These are phyloP conservation scores for Cichladusa arquata DNA, from an alignment of 2,113 vertebrate species.

Conservation along the genomic window DNA sequence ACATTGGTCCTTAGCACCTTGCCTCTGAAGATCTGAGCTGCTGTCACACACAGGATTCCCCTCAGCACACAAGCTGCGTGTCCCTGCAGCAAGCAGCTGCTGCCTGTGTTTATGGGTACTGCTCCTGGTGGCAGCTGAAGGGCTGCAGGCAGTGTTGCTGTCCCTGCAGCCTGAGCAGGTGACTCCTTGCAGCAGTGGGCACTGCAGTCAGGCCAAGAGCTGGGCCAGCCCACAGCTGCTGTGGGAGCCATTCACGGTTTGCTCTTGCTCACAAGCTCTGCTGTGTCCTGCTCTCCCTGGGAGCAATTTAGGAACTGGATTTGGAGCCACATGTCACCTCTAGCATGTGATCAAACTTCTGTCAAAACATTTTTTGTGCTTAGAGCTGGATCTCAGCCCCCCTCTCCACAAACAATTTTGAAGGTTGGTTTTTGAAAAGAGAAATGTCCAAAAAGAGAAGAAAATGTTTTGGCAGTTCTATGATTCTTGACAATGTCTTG, in stretches of 20 bases:
- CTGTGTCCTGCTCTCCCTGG: background rate
- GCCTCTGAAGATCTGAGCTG: background rate
- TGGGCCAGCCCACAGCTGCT: background rate
- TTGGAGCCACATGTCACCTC: background rate
- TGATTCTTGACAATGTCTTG: background rate
- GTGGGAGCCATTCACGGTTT: fast-evolving
- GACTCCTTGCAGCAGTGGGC: background rate
- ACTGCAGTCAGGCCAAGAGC: background rate
- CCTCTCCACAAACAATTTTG: background rate
- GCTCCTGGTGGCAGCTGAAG: background rate
- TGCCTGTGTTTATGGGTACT: background rate
- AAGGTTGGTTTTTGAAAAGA: background rate
- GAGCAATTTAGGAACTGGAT: background rate
- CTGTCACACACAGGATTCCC: background rate
- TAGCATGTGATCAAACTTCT: background rate
- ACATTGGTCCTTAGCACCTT: background rate
- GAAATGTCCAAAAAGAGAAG: background rate
- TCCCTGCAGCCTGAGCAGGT: fast-evolving
- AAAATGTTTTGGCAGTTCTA: background rate
- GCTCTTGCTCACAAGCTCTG: background rate
- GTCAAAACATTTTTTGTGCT: background rate
- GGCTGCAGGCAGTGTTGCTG: background rate
- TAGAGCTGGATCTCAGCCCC: background rate
- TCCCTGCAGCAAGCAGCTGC: background rate
- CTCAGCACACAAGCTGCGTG: background rate